These are phyloP conservation scores for Notiomystis cincta DNA, from an alignment of 2,113 vertebrate species.

Conservation along the genomic window DNA sequence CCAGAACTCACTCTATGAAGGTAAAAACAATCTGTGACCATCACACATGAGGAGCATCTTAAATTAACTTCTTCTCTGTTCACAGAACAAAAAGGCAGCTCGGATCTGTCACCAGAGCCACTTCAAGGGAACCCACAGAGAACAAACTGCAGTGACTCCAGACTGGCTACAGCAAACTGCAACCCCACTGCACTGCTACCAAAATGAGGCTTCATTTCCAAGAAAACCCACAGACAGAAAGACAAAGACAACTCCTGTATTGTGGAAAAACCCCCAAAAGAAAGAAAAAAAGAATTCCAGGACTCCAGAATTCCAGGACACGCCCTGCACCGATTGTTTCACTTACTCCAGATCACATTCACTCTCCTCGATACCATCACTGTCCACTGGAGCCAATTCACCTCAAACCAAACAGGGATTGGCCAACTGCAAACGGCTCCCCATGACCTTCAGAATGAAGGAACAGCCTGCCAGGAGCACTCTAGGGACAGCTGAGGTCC, in stretches of 20 bases:
- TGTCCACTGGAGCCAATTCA: no score
- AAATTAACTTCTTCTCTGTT: not conserved
- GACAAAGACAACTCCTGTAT: not conserved
- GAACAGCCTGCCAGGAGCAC: not conserved
- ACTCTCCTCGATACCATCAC: not conserved
- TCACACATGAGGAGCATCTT: not conserved
- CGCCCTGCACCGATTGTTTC: not conserved
- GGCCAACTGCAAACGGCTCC: not conserved
- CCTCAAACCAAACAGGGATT: not conserved
- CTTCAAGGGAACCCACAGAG: not conserved
- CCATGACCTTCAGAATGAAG: not conserved
- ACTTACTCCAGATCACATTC: not conserved
- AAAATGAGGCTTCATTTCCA: not conserved
- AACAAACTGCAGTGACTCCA: not conserved
- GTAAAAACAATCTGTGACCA: not conserved
- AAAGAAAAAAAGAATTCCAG: not conserved
- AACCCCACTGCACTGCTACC: not conserved
- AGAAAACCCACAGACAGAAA: not conserved
- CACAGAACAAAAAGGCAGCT: not conserved
- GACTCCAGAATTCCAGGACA: not conserved
- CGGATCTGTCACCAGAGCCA: not conserved
- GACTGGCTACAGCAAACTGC: not conserved
- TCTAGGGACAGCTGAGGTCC: not conserved
- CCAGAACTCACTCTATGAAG: not conserved
- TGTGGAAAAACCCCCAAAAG: rapidly evolving